phyloP scores from a whole-genome alignment of 2,113 vertebrate genomes.

The Crotalus tigris region DNA sequence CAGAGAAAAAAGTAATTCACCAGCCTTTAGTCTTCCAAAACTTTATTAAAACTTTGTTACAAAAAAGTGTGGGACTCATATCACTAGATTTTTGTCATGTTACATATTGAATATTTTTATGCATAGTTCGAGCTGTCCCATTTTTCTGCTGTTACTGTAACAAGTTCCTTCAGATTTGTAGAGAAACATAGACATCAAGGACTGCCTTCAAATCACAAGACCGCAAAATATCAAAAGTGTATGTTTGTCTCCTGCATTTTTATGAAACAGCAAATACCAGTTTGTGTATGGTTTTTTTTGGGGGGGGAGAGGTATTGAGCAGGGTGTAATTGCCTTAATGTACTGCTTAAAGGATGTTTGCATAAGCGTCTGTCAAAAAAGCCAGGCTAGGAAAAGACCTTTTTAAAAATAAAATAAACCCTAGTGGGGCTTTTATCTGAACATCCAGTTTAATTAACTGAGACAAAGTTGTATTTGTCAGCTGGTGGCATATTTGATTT shows the following conservation, averaged over 20 bases:
- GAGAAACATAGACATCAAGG: background rate
- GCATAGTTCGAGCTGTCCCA: background rate
- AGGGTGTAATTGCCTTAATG: background rate
- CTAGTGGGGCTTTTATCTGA: background rate
- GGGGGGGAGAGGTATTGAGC: background rate
- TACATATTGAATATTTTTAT: background rate
- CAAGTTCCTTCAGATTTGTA: background rate
- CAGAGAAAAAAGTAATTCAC: background rate
- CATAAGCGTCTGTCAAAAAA: background rate
- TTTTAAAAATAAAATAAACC: background rate
- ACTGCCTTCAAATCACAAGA: background rate
- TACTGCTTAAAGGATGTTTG: background rate
- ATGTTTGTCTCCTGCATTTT: background rate
- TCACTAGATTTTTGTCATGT: background rate
- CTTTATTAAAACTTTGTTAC: background rate
- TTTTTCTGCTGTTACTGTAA: background rate
- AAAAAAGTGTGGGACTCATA: background rate
- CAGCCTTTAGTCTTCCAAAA: background rate
- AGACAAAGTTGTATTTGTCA: background rate
- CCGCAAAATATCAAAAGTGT: background rate
- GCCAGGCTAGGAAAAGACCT: background rate
- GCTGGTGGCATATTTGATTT: background rate
- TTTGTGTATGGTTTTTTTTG: background rate
- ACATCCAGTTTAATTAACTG: background rate
- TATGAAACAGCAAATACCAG: background rate